Evolutionary conservation across 2,888 invertebrate species (phyloP).

Genomic region (Muschampia plurimacula): DNA sequence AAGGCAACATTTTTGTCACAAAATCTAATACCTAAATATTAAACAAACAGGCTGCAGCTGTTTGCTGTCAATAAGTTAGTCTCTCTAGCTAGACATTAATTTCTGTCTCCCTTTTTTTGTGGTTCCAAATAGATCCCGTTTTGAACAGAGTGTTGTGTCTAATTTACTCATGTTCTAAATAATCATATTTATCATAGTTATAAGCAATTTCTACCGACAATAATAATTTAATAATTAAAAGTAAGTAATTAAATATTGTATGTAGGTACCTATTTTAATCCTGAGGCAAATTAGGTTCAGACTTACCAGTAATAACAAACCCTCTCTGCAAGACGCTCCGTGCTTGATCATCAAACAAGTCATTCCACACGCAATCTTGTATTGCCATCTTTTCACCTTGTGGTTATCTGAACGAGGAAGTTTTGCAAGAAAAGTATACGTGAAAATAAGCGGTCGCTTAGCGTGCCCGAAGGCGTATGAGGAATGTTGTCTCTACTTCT

Average conservation of each 20-base stretch:
- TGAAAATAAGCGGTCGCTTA: conserved; percentile 33
- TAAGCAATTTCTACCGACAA: too few species aligned
- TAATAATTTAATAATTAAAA: too few species aligned
- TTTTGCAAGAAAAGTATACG: conserved; percentile 9
- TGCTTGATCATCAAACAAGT: conserved; percentile 57
- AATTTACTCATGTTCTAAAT: too few species aligned
- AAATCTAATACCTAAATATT: too few species aligned
- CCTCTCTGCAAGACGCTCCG: conserved; percentile 53
- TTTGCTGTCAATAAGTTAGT: too few species aligned
- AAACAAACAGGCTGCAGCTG: too few species aligned
- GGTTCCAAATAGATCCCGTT: neutral
- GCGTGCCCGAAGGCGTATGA: conserved; percentile 34
- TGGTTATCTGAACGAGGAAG: neutral
- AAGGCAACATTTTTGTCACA: too few species aligned
- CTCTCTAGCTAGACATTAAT: neutral
- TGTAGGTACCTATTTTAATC: too few species aligned
- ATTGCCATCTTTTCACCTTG: conserved; percentile 30
- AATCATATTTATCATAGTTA: too few species aligned
- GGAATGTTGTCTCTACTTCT: conserved; percentile 33
- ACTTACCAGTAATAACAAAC: conserved; percentile 57
- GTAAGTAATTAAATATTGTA: neutral
- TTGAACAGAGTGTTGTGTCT: too few species aligned
- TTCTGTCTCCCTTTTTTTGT: neutral
- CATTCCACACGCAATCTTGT: conserved; percentile 57
- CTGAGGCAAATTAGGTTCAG: neutral